phyloP scores from a whole-genome alignment of 1,140 invertebrate species.

The Drosophila malerkotliana region DNA sequence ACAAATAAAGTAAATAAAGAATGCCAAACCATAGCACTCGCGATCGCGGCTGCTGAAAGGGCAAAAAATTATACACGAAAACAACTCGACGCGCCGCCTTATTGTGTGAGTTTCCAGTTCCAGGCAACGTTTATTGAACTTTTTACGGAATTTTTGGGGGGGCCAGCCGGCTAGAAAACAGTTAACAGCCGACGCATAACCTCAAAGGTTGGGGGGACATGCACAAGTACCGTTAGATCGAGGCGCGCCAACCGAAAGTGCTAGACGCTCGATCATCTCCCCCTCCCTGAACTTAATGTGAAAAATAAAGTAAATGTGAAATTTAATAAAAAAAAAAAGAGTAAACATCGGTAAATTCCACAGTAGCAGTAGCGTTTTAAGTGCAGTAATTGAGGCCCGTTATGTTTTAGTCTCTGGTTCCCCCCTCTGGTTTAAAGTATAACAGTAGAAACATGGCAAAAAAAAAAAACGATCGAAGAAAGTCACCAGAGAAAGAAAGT shows the following conservation, averaged over 20 bases:
- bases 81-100: slow-evolving; percentile 2
- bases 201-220: slow-evolving; percentile 49
- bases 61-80: slow-evolving; percentile 40
- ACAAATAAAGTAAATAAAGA: slow-evolving; percentile 42
- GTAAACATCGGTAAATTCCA: slow-evolving; percentile 61
- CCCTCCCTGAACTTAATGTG: slow-evolving; percentile 11
- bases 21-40: slow-evolving; percentile 57
- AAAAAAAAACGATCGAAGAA: slow-evolving; percentile 65
- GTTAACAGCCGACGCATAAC: slow-evolving; percentile 52
- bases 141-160: slow-evolving; percentile 18
- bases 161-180: slow-evolving; percentile 39
- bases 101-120: slow-evolving; percentile 53
- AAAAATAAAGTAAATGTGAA: slow-evolving; percentile 43
- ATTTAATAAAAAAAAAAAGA: slow-evolving; percentile 38
- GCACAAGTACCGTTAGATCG: slow-evolving; percentile 58
- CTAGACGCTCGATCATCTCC: neutral
- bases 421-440: slow-evolving; percentile 64
- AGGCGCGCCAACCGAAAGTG: slow-evolving; percentile 21
- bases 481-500: slow-evolving; percentile 63
- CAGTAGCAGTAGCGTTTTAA: slow-evolving; percentile 49
- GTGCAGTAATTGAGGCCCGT: slow-evolving; percentile 75
- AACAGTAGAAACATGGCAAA: slow-evolving; percentile 56
- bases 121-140: slow-evolving; percentile 66
- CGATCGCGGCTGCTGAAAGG: slow-evolving; percentile 58
- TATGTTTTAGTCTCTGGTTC: slow-evolving; percentile 73